Evolutionary conservation across 2,113 vertebrate genomes (phyloP).

Genomic region (Reinhardtius hippoglossoides): DNA sequence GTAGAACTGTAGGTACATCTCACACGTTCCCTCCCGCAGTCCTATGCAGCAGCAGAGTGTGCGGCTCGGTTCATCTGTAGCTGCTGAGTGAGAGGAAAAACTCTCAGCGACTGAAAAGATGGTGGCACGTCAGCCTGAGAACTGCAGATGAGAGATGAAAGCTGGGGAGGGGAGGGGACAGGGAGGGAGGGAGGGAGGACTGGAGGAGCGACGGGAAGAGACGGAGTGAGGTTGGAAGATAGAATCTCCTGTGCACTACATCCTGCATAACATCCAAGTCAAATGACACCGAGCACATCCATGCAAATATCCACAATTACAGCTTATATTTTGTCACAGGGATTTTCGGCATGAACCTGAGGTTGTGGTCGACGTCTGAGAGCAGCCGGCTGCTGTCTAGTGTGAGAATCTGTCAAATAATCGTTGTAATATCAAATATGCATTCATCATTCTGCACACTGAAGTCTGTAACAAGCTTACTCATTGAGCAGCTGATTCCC

Average conservation of each 20-base stretch:
- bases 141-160: constrained; percentile 59
- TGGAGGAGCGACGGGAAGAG: constrained; percentile 35
- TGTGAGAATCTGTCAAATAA: constrained; percentile 49
- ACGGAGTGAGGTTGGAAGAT: constrained; percentile 45
- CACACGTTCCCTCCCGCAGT: constrained; percentile 5
- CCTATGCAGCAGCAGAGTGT: constrained; percentile 26
- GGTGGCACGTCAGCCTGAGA: constrained; percentile 57
- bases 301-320: constrained; percentile 58
- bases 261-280: constrained; percentile 43
- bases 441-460: constrained; percentile 30
- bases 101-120: constrained; percentile 63
- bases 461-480: not conserved
- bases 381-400: constrained; percentile 31
- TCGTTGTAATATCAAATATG: constrained; percentile 43
- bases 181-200: constrained; percentile 1
- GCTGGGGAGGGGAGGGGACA: constrained; percentile 16
- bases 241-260: constrained; percentile 37
- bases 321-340: constrained; percentile 16
- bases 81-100: constrained; percentile 50
- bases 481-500: constrained; percentile 30
- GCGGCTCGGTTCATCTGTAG: constrained; percentile 43
- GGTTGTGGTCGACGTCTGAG: constrained; percentile 20
- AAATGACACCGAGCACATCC: no score
- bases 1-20: constrained; percentile 30
- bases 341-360: constrained; percentile 50